Percentiles rank a stretch among this genome's conserved stretches.
phyloP scores from a whole-genome alignment of 1,140 invertebrate species.

The Drosophila sucinea region DNA sequence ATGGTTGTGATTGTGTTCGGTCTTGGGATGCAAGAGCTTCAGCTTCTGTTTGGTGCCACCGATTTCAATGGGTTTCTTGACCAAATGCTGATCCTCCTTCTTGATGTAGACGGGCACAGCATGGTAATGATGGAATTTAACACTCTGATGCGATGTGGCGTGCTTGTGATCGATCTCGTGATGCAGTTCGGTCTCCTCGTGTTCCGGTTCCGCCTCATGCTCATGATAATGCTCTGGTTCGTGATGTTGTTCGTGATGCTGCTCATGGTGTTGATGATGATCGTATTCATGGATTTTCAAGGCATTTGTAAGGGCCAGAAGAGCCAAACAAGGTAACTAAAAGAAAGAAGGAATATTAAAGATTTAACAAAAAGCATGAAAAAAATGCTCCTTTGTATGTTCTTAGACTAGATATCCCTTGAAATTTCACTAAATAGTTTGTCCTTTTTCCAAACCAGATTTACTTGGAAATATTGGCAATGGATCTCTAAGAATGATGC shows the following conservation, averaged over 20 bases:
- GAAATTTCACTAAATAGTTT: too few relatives aligned
- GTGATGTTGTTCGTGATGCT: conserved; percentile 34
- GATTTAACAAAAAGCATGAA: not conserved
- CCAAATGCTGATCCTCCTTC: conserved; percentile 86
- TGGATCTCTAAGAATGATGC: too few relatives aligned
- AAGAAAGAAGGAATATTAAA: not conserved
- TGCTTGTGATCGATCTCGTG: conserved; percentile 86
- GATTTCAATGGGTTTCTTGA: conserved; percentile 86
- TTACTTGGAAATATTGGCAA: too few relatives aligned
- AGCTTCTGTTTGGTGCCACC: conserved; percentile 85
- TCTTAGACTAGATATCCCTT: not conserved
- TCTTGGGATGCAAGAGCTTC: conserved; percentile 86
- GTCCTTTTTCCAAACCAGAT: too few relatives aligned
- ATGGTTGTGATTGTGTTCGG: conserved; percentile 84
- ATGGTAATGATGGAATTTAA: conserved; percentile 87
- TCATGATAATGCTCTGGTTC: conserved; percentile 21
- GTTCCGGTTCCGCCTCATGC: conserved; percentile 75
- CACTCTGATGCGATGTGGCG: conserved; percentile 87
- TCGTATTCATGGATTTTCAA: conserved; percentile 75
- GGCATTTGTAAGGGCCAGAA: conserved; percentile 49
- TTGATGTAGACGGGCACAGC: conserved; percentile 87
- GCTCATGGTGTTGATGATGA: conserved; percentile 39
- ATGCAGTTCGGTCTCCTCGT: conserved; percentile 85
- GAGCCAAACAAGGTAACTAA: conserved; percentile 62
- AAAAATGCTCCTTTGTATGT: too few relatives aligned